These are phyloP conservation scores for Heliconius himera DNA, from an alignment of 1,140 invertebrate genomes.

Conservation along the genomic window DNA sequence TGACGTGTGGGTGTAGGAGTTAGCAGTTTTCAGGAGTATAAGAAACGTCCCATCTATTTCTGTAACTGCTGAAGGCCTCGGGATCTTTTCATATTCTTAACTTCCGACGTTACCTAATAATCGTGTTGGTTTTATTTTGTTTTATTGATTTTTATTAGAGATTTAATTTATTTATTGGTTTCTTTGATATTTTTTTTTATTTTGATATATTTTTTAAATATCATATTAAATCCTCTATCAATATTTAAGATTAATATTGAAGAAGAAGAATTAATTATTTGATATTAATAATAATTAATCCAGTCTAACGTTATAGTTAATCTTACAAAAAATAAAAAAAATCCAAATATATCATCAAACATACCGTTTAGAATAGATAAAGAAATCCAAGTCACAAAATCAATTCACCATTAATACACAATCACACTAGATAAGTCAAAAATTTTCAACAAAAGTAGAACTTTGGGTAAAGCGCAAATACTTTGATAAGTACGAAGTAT, in stretches of 20 bases:
- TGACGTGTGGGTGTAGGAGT: conserved; percentile 71
- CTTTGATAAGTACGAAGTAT: conserved; percentile 53
- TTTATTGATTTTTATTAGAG: conserved; percentile 4
- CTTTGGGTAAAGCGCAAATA: conserved; percentile 64
- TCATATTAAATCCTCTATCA: neutral
- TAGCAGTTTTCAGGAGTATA: conserved; percentile 74
- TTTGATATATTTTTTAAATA: neutral
- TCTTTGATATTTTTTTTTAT: neutral
- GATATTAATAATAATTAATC: neutral
- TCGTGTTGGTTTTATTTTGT: conserved; percentile 22
- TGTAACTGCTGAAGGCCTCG: conserved; percentile 71
- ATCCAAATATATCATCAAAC: conserved; percentile 26
- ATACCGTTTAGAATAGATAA: conserved; percentile 54
- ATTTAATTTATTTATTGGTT: neutral
- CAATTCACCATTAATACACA: conserved; percentile 57
- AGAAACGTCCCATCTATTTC: conserved; percentile 77
- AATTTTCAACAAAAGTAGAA: conserved; percentile 48
- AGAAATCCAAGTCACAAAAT: conserved; percentile 69
- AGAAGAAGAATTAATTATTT: neutral
- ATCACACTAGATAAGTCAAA: conserved; percentile 48
- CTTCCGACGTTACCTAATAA: conserved; percentile 67
- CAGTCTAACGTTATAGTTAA: neutral
- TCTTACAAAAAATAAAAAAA: neutral
- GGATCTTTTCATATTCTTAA: conserved; percentile 58
- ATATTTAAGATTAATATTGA: no score